A percentile compares a stretch with the other conserved stretches of the same genome.
Conservation (phyloP, 2,113 vertebrate genomes). For the Ophthalmolycus amberensis region DNA sequence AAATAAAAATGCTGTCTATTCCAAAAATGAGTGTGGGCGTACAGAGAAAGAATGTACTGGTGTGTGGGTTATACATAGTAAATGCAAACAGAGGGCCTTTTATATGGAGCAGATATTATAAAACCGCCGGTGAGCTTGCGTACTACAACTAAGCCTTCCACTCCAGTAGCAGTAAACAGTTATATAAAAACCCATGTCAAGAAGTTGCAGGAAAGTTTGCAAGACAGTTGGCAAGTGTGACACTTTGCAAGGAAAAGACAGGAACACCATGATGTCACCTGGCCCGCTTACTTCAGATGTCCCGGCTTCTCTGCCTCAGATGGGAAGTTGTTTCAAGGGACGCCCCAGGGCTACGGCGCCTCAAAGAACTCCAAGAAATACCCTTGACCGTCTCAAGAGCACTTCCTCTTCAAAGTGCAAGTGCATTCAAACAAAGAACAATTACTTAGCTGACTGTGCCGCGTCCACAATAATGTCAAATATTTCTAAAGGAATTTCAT, state of each 20-base stretch:
- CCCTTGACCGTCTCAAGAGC: constrained; percentile 64
- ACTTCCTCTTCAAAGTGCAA: constrained; percentile 66
- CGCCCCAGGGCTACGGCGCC: constrained; percentile 63
- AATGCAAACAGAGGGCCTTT: background rate
- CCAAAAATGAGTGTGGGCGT: background rate
- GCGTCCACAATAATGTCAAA: constrained; percentile 25
- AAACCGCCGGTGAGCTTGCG: constrained; percentile 1
- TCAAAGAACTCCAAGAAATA: constrained; percentile 68
- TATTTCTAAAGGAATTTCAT: constrained; percentile 14
- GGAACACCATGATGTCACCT: constrained; percentile 64
- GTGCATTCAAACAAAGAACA: constrained; percentile 66
- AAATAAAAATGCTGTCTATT: background rate
- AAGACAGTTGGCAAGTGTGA: constrained; percentile 46
- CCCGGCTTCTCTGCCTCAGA: constrained; percentile 57
- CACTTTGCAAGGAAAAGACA: constrained; percentile 58
- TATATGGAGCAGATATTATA: background rate
- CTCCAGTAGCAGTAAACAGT: constrained; percentile 13
- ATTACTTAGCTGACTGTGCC: constrained; percentile 50
- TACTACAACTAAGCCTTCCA: background rate
- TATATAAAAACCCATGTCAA: constrained; percentile 44
- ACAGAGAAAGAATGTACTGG: background rate
- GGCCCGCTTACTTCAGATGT: constrained; percentile 59
- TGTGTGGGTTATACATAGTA: background rate
- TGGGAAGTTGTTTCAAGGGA: constrained; percentile 71
- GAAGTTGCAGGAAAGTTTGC: constrained; percentile 65